These are phyloP conservation scores for Hydrophis major DNA, from an alignment of 2,797 vertebrate genomes.

Conservation along the genomic window DNA sequence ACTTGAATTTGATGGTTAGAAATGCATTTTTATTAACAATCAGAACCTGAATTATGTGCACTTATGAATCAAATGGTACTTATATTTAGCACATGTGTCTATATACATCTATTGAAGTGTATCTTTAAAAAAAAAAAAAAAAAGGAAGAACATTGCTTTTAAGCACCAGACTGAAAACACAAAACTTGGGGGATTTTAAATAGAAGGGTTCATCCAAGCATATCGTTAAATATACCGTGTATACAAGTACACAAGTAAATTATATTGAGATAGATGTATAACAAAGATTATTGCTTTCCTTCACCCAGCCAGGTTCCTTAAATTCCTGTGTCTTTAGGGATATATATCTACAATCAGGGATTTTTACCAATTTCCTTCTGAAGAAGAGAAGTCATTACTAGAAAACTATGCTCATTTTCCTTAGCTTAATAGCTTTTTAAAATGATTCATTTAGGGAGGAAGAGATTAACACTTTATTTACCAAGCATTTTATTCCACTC, in stretches of 20 bases:
- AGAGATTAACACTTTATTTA: constrained; percentile 77
- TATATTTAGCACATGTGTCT: constrained; percentile 66
- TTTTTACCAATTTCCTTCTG: constrained; percentile 81
- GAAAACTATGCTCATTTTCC: constrained; percentile 80
- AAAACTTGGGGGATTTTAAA: constrained; percentile 61
- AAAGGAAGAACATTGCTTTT: constrained; percentile 44
- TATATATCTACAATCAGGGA: constrained; percentile 77
- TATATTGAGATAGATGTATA: constrained; percentile 59
- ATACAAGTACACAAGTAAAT: constrained; percentile 34
- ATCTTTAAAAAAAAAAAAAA: neutral
- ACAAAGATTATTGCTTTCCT: constrained; percentile 52
- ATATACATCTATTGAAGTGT: constrained; percentile 34
- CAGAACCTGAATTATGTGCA: constrained; percentile 72
- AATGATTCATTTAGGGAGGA: constrained; percentile 81
- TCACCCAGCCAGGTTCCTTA: constrained; percentile 56
- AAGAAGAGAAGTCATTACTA: constrained; percentile 81
- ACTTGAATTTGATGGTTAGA: constrained; percentile 80
- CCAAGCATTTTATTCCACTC: constrained; percentile 59
- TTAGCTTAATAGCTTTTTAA: constrained; percentile 80
- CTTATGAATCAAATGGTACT: constrained; percentile 76
- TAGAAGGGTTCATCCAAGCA: constrained; percentile 63
- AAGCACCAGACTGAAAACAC: constrained; percentile 47
- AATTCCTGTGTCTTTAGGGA: constrained; percentile 72
- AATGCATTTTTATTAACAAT: constrained; percentile 82
- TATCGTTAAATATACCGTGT: constrained; percentile 67